Conservation (phyloP, 2,888 invertebrate genomes). For the Sphaerophoria taeniata region DNA sequence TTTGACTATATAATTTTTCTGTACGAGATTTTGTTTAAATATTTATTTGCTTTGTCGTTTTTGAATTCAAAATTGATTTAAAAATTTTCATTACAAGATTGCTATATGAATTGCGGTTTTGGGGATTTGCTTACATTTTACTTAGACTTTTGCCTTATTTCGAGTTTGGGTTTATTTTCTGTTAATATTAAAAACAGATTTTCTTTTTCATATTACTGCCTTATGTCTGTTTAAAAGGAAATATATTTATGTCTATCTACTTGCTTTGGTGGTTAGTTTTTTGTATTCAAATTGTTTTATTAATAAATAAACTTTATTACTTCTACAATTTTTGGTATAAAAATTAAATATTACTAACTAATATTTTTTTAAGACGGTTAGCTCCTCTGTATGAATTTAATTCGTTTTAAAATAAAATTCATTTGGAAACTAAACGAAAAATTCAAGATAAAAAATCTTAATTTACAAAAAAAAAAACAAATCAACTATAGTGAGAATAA, state of each 20-base stretch:
- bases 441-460: background rate
- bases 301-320: slow-evolving; percentile 24
- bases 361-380: slow-evolving; percentile 31
- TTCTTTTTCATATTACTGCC: slow-evolving; percentile 21
- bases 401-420: background rate
- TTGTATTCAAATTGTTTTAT: slow-evolving; percentile 30
- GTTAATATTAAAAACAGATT: slow-evolving; percentile 54
- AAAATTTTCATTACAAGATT: slow-evolving; percentile 56
- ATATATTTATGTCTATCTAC: slow-evolving; percentile 60
- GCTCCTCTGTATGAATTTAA: slow-evolving; percentile 6
- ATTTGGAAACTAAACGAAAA: background rate
- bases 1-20: slow-evolving; percentile 32
- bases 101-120: slow-evolving; percentile 58
- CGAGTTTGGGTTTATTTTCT: slow-evolving; percentile 11
- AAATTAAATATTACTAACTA: slow-evolving; percentile 71
- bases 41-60: slow-evolving; percentile 3
- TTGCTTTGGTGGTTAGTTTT: slow-evolving; percentile 66
- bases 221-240: slow-evolving; percentile 36
- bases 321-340: slow-evolving; percentile 48
- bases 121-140: slow-evolving; percentile 43
- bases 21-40: slow-evolving; percentile 23
- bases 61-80: slow-evolving; percentile 34
- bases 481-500: background rate
- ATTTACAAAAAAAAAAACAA: background rate
- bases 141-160: slow-evolving; percentile 33